Evolutionary conservation across 2,888 invertebrate genomes (phyloP), one percentile per base, ranked within the genome.

Genomic region (Serrognathus titanus): DNA sequence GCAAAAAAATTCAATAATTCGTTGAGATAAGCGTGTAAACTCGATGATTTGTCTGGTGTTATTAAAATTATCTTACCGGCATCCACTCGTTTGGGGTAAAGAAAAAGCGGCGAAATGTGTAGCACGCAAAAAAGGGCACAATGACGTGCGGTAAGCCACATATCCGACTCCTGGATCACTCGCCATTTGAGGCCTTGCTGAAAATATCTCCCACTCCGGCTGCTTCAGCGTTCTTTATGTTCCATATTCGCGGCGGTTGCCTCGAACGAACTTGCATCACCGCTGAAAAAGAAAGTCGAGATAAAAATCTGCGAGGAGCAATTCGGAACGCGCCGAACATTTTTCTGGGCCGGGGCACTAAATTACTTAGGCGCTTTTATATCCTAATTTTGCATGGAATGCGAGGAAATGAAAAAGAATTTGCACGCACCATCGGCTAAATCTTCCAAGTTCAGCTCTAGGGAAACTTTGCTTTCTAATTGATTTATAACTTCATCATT

Each of bases 131-230:
- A 48, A 57, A 53, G 55, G 48, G 52, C 47, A 53, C 54, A 52
- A 53, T 59, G 61, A 62, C 62, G 66, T 67, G 66, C 65, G 60
- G 66, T 64, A 65, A 64, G 65, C 71, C 66, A 71, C 72, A 71
- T 72, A 68, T 69, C 71, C 69, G 66, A 53, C 63, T 59, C 60
- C 67, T 62, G 62, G 63, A 64, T 69, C 67, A 71, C 63, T 68
- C 68, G 66, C 63, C 71, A 72, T 71, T 65, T 66, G 69, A 66
- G 56, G 54, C 41, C 38, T 40, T 46, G 39, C 55, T 39, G 31
- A 40, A 40, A 40, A 40, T 13, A 12, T 40, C 47, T 48, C 48
- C 48, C 36, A 45, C 45, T 20, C 13, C 48, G 8, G 35, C 48
- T 35, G 48, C 24, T 35, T n/a, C 36, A 40, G 40, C 24, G 24